Evolutionary conservation across 2,113 vertebrate species (phyloP).

Genomic region (Rattus norvegicus): DNA sequence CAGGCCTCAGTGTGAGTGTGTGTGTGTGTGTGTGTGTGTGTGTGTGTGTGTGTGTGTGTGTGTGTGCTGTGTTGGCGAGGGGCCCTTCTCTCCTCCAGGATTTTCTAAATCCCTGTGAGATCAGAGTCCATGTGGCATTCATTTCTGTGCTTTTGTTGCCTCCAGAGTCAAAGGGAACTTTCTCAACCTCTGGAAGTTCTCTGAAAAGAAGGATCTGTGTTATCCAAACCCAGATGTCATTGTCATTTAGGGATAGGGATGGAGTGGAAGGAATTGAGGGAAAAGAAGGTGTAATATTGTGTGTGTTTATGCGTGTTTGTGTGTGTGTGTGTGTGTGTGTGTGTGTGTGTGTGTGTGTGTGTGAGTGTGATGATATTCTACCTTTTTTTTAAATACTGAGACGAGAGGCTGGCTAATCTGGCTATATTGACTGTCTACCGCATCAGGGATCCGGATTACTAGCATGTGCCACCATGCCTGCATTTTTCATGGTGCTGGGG

Average conservation of each 20-base stretch:
- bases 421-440: neutral
- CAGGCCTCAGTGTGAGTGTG: neutral
- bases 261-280: neutral
- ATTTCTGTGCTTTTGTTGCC: constrained; percentile 2
- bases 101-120: neutral
- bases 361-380: neutral
- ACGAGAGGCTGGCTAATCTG: neutral
- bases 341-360: neutral
- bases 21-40: neutral
- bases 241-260: neutral
- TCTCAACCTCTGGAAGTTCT: constrained; percentile 10
- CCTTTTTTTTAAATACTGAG: neutral
- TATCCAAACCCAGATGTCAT: constrained; percentile 14
- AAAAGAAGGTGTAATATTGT: neutral
- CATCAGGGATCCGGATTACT: neutral
- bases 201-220: neutral
- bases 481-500: too few relatives aligned
- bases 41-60: neutral
- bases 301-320: too few relatives aligned
- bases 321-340: neutral
- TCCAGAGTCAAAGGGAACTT: constrained; percentile 1
- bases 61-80: too few relatives aligned
- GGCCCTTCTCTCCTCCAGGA: too few relatives aligned
- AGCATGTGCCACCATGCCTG: too few relatives aligned
- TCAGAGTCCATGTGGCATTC: constrained; percentile 41